Base-by-base conservation (phyloP, 2,797 vertebrate species). In the Florisuga fusca region DNA sequence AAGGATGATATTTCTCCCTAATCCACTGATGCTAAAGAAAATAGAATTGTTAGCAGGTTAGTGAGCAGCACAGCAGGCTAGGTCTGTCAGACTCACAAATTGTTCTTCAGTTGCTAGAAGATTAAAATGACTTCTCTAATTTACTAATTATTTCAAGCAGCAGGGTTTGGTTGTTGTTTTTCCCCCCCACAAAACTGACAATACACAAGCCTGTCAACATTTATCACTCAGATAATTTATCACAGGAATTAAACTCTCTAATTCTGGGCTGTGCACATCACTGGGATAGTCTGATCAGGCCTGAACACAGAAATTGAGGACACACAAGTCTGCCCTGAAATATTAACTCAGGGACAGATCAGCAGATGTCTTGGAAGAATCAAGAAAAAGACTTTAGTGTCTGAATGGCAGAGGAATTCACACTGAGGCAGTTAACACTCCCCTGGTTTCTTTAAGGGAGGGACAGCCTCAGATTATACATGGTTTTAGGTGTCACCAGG, bases 1-100 rank as follows among this genome's bases (percentile, higher is more conserved):
- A 81, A 99, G 98, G 96, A 99, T 99, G 95, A 99, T 99, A 88
- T 99, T 99, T 73, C 99, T 98, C n/a, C 99, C 99, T 87, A 99
- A 96, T 55, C 98, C 99, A 76, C 99, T 98, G 88, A 99, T 98
- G 94, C 99, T 99, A 66, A 38, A 36, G 84, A 87, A 87, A 57
- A 46, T 61, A 90, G 83, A 91, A 73, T 46, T 51, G 43, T 15
- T 33, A 69, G 22, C 36, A 76, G 54, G 64, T 84, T 29, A 90
- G 38, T 13, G 63, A 63, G 7, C n/a, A 77, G 82, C 51, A 48
- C 36, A 31, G 64, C 51, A 66, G 41, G 62, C 8, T 10, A 1
- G 1, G 27, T 29, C 54, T 71, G 75, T 68, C 53, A 34, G 29
- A n/a, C 53, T 73, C 46, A 55, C 22, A 61, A 59, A 78, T 8